phyloP scores from a whole-genome alignment of 2,113 vertebrate genomes.

The Peucedramus taeniatus region DNA sequence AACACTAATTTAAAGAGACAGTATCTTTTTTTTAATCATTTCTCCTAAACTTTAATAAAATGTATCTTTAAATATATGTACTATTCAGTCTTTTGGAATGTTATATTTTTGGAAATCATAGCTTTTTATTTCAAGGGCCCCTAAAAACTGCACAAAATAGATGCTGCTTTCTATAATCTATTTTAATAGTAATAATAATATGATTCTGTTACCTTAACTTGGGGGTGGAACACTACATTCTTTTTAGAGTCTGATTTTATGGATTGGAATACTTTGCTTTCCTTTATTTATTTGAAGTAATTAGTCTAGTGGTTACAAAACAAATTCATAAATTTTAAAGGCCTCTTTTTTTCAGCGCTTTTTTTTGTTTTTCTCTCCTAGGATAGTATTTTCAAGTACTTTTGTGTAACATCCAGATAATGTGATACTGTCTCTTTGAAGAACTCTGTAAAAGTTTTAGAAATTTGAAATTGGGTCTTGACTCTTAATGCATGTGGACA shows the following conservation, averaged over 20 bases:
- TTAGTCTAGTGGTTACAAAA: conserved; percentile 76
- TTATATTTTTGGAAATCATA: conserved; percentile 86
- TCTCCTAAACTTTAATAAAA: conserved; percentile 83
- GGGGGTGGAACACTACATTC: conserved; percentile 82
- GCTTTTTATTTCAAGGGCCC: conserved; percentile 85
- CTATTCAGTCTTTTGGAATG: conserved; percentile 83
- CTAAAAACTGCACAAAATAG: conserved; percentile 87
- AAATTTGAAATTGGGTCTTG: conserved; percentile 90
- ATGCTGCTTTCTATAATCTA: conserved; percentile 89
- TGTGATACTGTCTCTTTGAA: conserved; percentile 97
- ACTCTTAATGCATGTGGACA: conserved; percentile 97
- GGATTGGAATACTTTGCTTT: conserved; percentile 79
- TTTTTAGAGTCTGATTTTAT: conserved; percentile 82
- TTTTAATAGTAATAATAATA: conserved; percentile 85
- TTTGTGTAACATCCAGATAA: conserved; percentile 78
- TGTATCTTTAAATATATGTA: conserved; percentile 84
- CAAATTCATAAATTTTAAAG: conserved; percentile 75
- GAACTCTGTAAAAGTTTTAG: conserved; percentile 88
- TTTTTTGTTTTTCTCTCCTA: conserved; percentile 55
- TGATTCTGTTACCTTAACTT: conserved; percentile 79
- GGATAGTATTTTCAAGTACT: conserved; percentile 74
- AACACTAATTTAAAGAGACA: conserved; percentile 85
- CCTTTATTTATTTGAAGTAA: conserved; percentile 84
- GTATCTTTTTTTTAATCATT: conserved; percentile 83
- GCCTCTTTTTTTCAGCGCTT: conserved; percentile 68